Conservation (phyloP, 2,113 vertebrate species). For the Corynorhinus townsendii region DNA sequence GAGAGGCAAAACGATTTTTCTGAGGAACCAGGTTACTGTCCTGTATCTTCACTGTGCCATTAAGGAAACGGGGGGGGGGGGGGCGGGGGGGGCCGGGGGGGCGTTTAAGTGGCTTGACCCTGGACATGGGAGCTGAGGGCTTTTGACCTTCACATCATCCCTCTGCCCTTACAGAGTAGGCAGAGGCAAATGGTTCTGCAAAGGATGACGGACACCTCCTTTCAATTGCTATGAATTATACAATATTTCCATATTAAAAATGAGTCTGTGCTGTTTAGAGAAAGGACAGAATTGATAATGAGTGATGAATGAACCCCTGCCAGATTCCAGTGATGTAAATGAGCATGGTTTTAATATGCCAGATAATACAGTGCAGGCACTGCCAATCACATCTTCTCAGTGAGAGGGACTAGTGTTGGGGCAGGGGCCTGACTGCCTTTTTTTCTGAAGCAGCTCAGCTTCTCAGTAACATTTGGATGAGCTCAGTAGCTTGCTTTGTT, state of each 20-base stretch:
- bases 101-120: not conserved
- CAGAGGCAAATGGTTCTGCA: not conserved
- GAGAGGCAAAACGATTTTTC: not conserved
- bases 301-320: not conserved
- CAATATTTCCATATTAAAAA: conserved; percentile 19
- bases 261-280: not conserved
- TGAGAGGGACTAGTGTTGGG: not conserved
- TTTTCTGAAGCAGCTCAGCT: not conserved
- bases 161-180: not conserved
- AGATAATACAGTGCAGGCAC: not conserved
- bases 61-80: not conserved
- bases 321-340: not conserved
- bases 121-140: not conserved
- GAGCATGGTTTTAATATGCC: not conserved
- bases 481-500: not conserved
- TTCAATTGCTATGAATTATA: not conserved
- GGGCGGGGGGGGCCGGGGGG: not conserved
- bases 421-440: not conserved
- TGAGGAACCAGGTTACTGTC: not conserved
- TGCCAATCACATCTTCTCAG: not conserved
- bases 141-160: not conserved
- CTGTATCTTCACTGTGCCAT: not conserved
- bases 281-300: not conserved
- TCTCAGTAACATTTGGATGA: not conserved
- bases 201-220: not conserved